Evolutionary conservation across 2,888 invertebrate species (phyloP).

Genomic region (Alcis repandata): DNA sequence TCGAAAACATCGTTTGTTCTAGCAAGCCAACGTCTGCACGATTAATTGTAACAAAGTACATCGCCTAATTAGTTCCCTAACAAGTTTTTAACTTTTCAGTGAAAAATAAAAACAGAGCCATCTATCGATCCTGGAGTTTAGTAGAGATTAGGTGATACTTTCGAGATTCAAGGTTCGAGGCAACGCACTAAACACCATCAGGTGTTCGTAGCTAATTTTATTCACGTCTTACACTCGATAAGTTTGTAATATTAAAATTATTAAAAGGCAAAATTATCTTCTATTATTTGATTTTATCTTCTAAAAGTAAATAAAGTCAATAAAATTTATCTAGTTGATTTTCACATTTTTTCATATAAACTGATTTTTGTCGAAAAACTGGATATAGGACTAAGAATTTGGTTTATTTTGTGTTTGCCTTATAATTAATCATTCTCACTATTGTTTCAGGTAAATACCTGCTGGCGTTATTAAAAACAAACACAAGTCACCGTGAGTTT

Average conservation of each 20-base stretch:
- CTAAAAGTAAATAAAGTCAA: neutral
- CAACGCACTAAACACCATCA: too few relatives aligned
- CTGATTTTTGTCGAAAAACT: neutral
- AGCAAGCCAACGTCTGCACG: slow-evolving; percentile 19
- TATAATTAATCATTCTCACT: neutral
- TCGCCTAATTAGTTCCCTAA: slow-evolving; percentile 49
- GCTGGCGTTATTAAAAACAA: slow-evolving; percentile 11
- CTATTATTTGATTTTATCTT: too few relatives aligned
- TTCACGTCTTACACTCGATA: too few relatives aligned
- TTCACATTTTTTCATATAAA: too few relatives aligned
- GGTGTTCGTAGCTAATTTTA: too few relatives aligned
- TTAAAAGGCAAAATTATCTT: too few relatives aligned
- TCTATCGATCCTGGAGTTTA: slow-evolving; percentile 18
- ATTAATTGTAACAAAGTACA: slow-evolving; percentile 50
- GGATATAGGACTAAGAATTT: too few relatives aligned
- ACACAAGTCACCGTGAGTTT: neutral
- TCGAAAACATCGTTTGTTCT: slow-evolving; percentile 8
- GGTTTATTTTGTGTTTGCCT: neutral
- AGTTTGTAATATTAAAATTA: too few relatives aligned
- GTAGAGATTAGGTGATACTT: slow-evolving; percentile 14
- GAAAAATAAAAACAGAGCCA: slow-evolving; percentile 30
- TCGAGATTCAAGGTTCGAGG: too few relatives aligned
- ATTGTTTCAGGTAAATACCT: slow-evolving; percentile 27
- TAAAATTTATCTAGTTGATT: neutral
- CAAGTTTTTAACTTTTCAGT: slow-evolving; percentile 42